phyloP scores from a whole-genome alignment of 2,888 invertebrate genomes.

The Ephialtes manifestator region DNA sequence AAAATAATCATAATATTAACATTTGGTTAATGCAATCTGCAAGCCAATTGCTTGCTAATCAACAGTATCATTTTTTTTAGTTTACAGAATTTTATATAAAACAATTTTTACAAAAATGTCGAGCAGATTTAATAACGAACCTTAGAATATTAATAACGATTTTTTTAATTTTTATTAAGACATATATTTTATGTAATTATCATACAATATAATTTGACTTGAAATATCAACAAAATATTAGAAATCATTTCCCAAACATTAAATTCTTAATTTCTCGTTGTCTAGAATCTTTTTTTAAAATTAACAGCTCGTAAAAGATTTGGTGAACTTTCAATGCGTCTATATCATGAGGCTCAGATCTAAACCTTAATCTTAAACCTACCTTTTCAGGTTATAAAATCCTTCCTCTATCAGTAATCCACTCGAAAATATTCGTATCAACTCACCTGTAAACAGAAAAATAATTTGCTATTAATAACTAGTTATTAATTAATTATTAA shows the following conservation, averaged over 20 bases:
- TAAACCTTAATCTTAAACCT: neutral
- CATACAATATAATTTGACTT: neutral
- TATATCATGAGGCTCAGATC: neutral
- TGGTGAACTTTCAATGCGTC: neutral
- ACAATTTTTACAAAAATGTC: too few relatives aligned
- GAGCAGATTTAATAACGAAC: too few relatives aligned
- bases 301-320: neutral
- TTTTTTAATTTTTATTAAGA: too few relatives aligned
- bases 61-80: too few relatives aligned
- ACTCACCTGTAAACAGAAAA: conserved; percentile 41
- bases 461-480: neutral
- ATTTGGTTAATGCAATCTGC: too few relatives aligned
- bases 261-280: neutral
- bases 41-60: too few relatives aligned
- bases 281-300: neutral
- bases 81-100: too few relatives aligned
- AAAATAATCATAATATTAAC: too few relatives aligned
- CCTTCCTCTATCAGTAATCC: neutral
- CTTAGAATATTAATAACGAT: too few relatives aligned
- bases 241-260: neutral
- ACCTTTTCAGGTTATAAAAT: neutral
- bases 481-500: too few relatives aligned
- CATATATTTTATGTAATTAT: neutral
- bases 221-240: neutral
- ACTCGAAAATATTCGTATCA: neutral